Evolutionary conservation across 2,888 invertebrate genomes (phyloP).

Genomic region (Scaptomyza parva): DNA sequence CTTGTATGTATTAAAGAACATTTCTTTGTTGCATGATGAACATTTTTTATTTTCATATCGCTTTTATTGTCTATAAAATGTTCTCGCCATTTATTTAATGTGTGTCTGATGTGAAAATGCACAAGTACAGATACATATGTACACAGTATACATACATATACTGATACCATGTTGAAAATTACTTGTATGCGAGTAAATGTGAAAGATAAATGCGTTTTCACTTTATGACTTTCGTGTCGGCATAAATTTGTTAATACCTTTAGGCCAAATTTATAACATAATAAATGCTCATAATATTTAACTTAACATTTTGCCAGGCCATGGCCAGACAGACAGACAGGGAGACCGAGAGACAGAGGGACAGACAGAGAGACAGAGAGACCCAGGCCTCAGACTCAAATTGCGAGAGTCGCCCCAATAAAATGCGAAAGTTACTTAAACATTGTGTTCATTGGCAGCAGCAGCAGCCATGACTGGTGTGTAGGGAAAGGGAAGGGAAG

Average conservation of each 20-base stretch:
- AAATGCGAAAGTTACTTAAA: slow-evolving; percentile 76
- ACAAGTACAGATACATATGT: slow-evolving; percentile 7
- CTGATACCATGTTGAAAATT: slow-evolving; percentile 23
- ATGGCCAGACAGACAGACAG: slow-evolving; percentile 1
- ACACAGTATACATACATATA: too few relatives aligned
- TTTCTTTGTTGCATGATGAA: slow-evolving; percentile 66
- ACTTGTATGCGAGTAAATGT: slow-evolving; percentile 45
- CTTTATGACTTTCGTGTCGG: slow-evolving; percentile 81
- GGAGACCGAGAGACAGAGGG: too few relatives aligned
- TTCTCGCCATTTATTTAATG: slow-evolving; percentile 70
- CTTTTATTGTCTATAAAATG: slow-evolving; percentile 74
- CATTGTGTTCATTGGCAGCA: slow-evolving; percentile 65
- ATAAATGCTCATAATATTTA: slow-evolving; percentile 82
- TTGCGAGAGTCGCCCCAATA: slow-evolving; percentile 55
- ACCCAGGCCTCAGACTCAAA: slow-evolving; percentile 16
- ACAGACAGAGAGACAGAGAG: background rate
- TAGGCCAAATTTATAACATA: slow-evolving; percentile 83
- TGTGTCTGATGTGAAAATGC: slow-evolving; percentile 26
- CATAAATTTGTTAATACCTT: slow-evolving; percentile 81
- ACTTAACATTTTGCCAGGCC: slow-evolving; percentile 74
- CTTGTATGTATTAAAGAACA: slow-evolving; percentile 13
- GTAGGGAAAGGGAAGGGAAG: slow-evolving; percentile 5
- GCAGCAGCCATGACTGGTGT: slow-evolving; percentile 2
- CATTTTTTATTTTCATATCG: slow-evolving; percentile 59
- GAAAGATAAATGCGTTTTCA: slow-evolving; percentile 81